Base-by-base conservation (phyloP, 2,888 invertebrate genomes). In the Drosophila pullipes region DNA sequence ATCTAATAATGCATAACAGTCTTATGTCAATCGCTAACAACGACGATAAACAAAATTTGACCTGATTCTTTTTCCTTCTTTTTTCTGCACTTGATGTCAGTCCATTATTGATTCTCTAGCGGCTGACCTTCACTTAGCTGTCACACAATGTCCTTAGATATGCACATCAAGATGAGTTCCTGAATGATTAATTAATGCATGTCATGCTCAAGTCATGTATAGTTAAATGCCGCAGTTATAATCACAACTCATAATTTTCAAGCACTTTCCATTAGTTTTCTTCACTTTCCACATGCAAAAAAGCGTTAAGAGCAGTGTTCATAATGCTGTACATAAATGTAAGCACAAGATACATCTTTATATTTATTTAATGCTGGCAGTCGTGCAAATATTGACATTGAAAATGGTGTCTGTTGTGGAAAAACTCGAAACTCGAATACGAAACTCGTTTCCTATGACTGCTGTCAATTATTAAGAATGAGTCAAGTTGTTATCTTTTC, bases 341-440 rank as follows among this genome's bases (percentile, higher is more conserved):
- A 13, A 25, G 30, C 49, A 52, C 41, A 28, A 44, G 65, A 62
- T 63, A 69, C 74, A 82, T 74, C 74, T 70, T 53, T 52, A 55
- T 67, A 76, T 72, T 79, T 62, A 74, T 52, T 54, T 57, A 58
- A 50, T 5, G 11, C 4, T 37, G 25, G n/a, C 37, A 66, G 74
- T 62, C 83, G 77, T 88, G 83, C 76, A 72, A 83, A 90, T 88
- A 80, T 88, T 85, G 89, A 88, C 90, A 90, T 83, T 85, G 86
- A 85, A 90, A 75, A 74, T 77, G 69, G 65, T 75, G 69, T 69
- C 61, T 59, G 60, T 62, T 68, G 65, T 44, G 49, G 30, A 35
- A 25, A 55, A 18, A 18, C 4, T 22, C 7, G 66, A 67, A 62
- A 67, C 47, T 53, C 49, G 66, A 50, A 62, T 33, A 50, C 22